Conservation (phyloP, 2,797 vertebrate species). For the Schizopygopsis pylzovi region DNA sequence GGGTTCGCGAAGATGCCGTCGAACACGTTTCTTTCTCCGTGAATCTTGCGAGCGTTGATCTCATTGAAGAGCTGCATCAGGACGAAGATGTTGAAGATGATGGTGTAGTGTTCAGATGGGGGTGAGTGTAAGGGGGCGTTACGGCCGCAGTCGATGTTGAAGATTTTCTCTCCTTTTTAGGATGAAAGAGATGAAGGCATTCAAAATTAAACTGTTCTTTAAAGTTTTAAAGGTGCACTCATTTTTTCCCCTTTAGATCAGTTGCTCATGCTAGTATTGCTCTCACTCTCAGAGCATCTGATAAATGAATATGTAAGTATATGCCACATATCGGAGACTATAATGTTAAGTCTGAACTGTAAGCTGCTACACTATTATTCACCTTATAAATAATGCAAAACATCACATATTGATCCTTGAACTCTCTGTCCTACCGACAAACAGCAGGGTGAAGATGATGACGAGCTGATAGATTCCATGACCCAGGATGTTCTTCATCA, state of each 20-base stretch:
- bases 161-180: conserved; percentile 85
- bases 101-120: conserved; percentile 91
- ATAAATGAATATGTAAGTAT: neutral
- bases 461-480: conserved; percentile 91
- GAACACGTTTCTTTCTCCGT: conserved; percentile 88
- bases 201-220: neutral
- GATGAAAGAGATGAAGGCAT: neutral
- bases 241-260: neutral
- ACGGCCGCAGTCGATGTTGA: conserved; percentile 90
- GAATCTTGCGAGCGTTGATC: conserved; percentile 89
- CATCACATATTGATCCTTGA: neutral
- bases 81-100: conserved; percentile 91
- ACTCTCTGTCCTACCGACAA: conserved; percentile 77
- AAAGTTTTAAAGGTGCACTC: neutral
- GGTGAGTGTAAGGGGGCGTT: conserved; percentile 88
- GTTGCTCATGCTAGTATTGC: neutral
- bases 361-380: neutral
- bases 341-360: neutral
- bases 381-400: conserved; percentile 20
- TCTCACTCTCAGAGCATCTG: neutral
- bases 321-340: neutral
- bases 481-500: conserved; percentile 94
- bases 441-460: conserved; percentile 91
- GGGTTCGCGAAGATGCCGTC: conserved; percentile 86
- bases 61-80: conserved; percentile 91